These are phyloP conservation scores for Stylophora pistillata DNA, from an alignment of 64 coral and sea anemone species.

Conservation along the genomic window DNA sequence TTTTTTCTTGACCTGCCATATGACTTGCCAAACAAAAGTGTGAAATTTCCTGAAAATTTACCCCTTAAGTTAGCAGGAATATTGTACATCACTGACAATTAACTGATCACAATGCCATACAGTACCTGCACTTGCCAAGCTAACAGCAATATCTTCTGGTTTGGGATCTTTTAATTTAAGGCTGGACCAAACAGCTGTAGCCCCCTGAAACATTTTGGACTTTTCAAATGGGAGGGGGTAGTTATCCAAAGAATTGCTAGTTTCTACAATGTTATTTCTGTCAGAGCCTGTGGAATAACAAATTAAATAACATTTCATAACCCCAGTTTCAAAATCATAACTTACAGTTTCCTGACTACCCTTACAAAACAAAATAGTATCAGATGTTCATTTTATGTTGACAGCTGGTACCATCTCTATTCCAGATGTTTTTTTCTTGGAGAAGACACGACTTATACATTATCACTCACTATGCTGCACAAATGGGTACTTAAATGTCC, in stretches of 20 bases:
- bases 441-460: too few relatives aligned
- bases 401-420: too few relatives aligned
- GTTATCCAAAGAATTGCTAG: slow-evolving; percentile 73
- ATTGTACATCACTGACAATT: not conserved
- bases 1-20: too few relatives aligned
- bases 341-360: too few relatives aligned
- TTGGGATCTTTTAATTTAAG: slow-evolving; percentile 41
- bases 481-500: too few relatives aligned
- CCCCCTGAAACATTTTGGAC: slow-evolving; percentile 70
- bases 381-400: too few relatives aligned
- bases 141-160: slow-evolving; percentile 73
- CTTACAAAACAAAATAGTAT: too few relatives aligned
- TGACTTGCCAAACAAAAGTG: too few relatives aligned
- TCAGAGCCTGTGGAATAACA: slow-evolving; percentile 71
- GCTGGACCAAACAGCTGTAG: slow-evolving; percentile 69
- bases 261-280: slow-evolving; percentile 93
- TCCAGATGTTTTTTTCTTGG: too few relatives aligned
- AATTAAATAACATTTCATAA: too few relatives aligned
- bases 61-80: not conserved
- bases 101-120: not conserved
- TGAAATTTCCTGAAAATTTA: not conserved
- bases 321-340: too few relatives aligned
- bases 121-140: slow-evolving; percentile 74
- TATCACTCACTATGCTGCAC: too few relatives aligned
- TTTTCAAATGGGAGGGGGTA: slow-evolving; percentile 85